Evolutionary conservation across 2,888 invertebrate species (phyloP).

Genomic region (Noctuana brunneofusca): DNA sequence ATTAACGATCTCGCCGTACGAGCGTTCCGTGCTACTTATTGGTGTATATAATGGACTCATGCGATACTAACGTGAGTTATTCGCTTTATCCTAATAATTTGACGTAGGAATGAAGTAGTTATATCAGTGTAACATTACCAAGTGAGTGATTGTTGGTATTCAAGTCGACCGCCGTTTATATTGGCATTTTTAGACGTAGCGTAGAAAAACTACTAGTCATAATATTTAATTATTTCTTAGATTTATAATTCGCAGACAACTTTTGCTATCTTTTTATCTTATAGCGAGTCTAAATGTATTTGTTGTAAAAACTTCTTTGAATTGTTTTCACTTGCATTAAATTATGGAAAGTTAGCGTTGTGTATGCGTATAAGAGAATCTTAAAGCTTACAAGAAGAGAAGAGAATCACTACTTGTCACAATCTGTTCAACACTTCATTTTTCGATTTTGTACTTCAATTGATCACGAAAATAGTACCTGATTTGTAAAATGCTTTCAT

Average conservation of each 20-base stretch:
- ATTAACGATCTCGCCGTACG: slow-evolving; percentile 9
- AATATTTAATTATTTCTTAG: slow-evolving; percentile 16
- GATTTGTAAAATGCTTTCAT: no score
- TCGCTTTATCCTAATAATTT: slow-evolving; percentile 3
- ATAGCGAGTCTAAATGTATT: no score
- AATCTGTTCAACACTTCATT: no score
- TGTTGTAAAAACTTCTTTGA: no score
- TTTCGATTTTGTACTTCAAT: no score
- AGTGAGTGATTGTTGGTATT: slow-evolving; percentile 12
- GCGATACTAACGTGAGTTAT: slow-evolving; percentile 8
- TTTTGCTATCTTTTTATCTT: no score
- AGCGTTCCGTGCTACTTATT: slow-evolving; percentile 15
- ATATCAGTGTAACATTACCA: slow-evolving; percentile 2
- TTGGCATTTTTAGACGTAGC: slow-evolving; percentile 15
- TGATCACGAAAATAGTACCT: no score
- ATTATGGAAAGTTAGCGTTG: no score
- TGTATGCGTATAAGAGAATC: no score
- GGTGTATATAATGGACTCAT: slow-evolving; percentile 11
- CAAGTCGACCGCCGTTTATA: slow-evolving; percentile 7
- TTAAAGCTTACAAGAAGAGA: no score
- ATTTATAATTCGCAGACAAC: background rate
- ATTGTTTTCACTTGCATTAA: no score
- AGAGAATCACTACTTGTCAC: no score
- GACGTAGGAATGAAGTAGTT: background rate
- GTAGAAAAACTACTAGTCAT: slow-evolving; percentile 28